Evolutionary conservation across 2,888 invertebrate species (phyloP), one percentile per base, ranked within the genome.

Genomic region (Axea sp.): DNA sequence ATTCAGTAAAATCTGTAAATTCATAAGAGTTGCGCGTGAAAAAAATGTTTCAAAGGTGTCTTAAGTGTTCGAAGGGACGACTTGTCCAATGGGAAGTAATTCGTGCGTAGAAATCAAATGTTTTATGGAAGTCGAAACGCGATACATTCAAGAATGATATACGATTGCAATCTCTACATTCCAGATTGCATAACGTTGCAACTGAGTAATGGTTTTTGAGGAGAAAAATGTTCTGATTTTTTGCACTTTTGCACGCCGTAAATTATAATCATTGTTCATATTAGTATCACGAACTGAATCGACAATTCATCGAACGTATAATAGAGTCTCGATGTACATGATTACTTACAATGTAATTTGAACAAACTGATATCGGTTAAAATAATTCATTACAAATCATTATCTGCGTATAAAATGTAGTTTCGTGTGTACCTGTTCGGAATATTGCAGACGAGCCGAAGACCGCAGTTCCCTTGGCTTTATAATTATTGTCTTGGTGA

Each of bases 381-480:
- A 24, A n/a, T n/a, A n/a, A n/a, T n/a, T n/a, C n/a, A n/a, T n/a
- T n/a, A n/a, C 6, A 31, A 31, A 15, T 33, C n/a, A 28, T 28
- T 33, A 31, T 11, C 12, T 47, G 9, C 22, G 24, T 15, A 65
- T 24, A 35, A 47, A 37, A 37, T 49, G 41, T 59, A 8, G 39
- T 59, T 37, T 55, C 45, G 49, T 67, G 74, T 84, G 83, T 86
- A 85, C 86, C 85, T 86, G 84, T 77, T 83, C 76, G 59, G 77
- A 84, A 75, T 82, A 83, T 79, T 79, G 77, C 80, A 82, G 81
- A 55, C 71, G 81, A 76, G 81, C 80, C 82, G 81, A 81, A 74
- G 79, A 79, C 59, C 79, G 80, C 68, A 77, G 78, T 77, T 80
- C 78, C 79, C 72, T 80, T 80, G 76, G 77, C 79, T 77, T 79